Conservation (phyloP, 92 coral and sea anemone species). For the Hydrozoanthus gracilis region DNA sequence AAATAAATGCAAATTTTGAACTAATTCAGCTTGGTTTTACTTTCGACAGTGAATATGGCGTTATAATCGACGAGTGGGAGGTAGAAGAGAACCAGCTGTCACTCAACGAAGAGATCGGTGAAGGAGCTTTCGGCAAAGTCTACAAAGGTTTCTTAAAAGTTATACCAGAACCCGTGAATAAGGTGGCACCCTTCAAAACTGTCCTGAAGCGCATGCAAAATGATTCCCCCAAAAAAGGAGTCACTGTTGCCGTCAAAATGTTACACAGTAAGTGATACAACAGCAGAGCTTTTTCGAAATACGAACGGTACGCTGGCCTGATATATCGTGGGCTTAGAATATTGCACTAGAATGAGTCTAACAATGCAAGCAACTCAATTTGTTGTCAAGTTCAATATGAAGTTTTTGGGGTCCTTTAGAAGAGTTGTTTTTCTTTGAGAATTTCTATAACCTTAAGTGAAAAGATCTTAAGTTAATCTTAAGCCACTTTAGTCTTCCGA, state of each 20-base stretch:
- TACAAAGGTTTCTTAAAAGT: conserved; percentile 62
- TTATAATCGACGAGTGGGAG: conserved; percentile 82
- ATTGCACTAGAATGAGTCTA: no score
- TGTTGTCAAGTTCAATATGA: no score
- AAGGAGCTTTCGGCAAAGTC: conserved; percentile 93
- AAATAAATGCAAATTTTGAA: no score
- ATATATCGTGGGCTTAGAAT: no score
- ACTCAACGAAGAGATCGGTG: conserved; percentile 72
- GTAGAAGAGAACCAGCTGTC: conserved; percentile 56
- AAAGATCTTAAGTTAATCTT: no score
- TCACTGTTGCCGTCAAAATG: conserved; percentile 38
- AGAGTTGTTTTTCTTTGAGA: no score
- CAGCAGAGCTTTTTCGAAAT: no score
- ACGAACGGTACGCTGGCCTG: no score
- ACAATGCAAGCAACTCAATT: no score
- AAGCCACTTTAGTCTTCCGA: no score
- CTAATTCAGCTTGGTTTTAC: neutral
- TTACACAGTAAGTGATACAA: conserved; percentile 23
- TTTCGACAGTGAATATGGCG: conserved; percentile 56
- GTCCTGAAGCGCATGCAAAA: conserved; percentile 2
- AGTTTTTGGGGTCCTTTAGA: no score
- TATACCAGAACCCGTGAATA: conserved; percentile 42
- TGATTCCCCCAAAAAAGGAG: conserved; percentile 5
- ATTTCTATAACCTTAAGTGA: no score
- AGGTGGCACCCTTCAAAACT: conserved; percentile 22